Conservation (phyloP, 1,140 invertebrate genomes). For the Battus philenor region DNA sequence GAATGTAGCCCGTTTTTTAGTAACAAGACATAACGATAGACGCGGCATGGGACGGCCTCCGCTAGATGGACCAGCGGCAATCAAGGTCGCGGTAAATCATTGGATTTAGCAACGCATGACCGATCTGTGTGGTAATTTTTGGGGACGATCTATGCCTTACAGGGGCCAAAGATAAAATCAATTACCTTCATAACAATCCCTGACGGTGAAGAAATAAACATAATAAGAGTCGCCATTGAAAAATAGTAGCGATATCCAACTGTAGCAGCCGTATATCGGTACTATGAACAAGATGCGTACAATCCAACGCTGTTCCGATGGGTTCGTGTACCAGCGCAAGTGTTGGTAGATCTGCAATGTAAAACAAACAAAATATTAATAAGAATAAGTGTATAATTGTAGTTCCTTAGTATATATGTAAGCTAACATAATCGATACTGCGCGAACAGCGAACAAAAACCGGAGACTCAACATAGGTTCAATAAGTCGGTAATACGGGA, state of each 20-base stretch:
- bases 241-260: slow-evolving; percentile 98
- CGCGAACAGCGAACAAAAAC: no score
- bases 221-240: slow-evolving; percentile 99
- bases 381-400: no score
- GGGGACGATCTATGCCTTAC: background rate
- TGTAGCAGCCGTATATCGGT: slow-evolving; percentile 98
- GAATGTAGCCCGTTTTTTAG: no score
- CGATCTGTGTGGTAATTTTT: background rate
- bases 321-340: slow-evolving; percentile 94
- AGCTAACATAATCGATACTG: no score
- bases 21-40: no score
- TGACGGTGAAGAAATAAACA: slow-evolving; percentile 98
- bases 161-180: background rate
- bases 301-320: slow-evolving; percentile 99
- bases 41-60: no score
- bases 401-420: no score
- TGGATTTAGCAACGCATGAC: background rate
- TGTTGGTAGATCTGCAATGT: slow-evolving; percentile 95
- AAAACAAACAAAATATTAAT: slow-evolving; percentile 9
- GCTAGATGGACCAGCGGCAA: no score
- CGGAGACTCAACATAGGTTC: no score
- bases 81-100: no score
- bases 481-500: no score
- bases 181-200: slow-evolving; percentile 99
- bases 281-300: slow-evolving; percentile 99